A percentile compares a stretch with the other conserved stretches of the same genome.
These are phyloP conservation scores for Acanthoscelides obtectus DNA, from an alignment of 2,888 invertebrate species.

Conservation along the genomic window DNA sequence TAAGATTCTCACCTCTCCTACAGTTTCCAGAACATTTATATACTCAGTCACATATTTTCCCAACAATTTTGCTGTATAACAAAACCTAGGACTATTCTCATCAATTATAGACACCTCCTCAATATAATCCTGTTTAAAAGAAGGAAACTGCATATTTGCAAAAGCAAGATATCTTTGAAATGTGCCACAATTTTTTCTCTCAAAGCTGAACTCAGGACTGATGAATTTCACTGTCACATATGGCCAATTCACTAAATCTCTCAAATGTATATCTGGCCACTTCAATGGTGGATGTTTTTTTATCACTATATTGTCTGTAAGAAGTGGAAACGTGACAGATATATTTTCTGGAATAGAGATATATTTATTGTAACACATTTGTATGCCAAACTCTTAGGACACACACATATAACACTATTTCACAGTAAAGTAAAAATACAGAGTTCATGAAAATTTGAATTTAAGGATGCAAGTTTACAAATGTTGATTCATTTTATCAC, in stretches of 20 bases:
- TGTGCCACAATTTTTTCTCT: slow-evolving; percentile 20
- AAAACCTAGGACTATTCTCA: slow-evolving; percentile 7
- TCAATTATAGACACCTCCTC: slow-evolving; percentile 24
- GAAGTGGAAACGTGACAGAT: slow-evolving; percentile 1
- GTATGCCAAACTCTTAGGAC: no score
- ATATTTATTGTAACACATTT: background rate
- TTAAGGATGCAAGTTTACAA: no score
- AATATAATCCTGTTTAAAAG: slow-evolving; percentile 15
- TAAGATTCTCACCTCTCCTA: slow-evolving; percentile 14
- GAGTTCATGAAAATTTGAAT: no score
- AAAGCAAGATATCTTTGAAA: slow-evolving; percentile 22
- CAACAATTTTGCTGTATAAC: slow-evolving; percentile 20
- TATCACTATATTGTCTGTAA: slow-evolving; percentile 25
- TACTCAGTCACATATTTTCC: slow-evolving; percentile 17
- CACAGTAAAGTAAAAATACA: no score
- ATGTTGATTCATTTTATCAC: no score
- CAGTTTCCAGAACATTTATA: slow-evolving; percentile 15
- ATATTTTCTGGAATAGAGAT: background rate
- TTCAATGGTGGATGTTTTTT: slow-evolving; percentile 20
- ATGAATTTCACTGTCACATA: slow-evolving; percentile 24
- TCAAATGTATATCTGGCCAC: slow-evolving; percentile 18
- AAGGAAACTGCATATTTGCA: slow-evolving; percentile 12
- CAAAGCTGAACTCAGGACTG: slow-evolving; percentile 23
- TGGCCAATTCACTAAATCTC: slow-evolving; percentile 28
- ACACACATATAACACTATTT: no score